A percentile compares a stretch with the other conserved stretches of the same genome.
Conservation (phyloP, 2,888 invertebrate genomes). For the Nephrotoma guestfalica region DNA sequence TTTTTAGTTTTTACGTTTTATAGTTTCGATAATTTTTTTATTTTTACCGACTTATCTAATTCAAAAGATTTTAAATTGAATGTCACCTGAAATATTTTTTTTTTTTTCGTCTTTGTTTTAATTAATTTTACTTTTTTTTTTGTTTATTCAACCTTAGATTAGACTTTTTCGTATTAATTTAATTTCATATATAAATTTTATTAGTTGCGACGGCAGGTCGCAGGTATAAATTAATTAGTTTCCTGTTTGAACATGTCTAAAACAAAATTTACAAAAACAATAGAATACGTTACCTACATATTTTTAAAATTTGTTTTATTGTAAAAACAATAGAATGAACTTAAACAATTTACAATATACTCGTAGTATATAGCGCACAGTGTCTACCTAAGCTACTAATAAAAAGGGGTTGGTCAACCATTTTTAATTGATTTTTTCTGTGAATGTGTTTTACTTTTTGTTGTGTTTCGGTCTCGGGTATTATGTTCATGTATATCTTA, state of each 20-base stretch:
- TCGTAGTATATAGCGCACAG: background rate
- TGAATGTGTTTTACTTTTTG: background rate
- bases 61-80: background rate
- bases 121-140: background rate
- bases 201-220: background rate
- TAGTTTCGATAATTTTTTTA: background rate
- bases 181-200: too few relatives aligned
- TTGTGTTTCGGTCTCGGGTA: background rate
- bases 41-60: background rate
- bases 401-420: background rate
- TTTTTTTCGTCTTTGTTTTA: background rate
- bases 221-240: background rate
- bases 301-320: background rate
- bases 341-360: background rate
- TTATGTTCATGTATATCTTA: background rate
- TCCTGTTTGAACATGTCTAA: background rate
- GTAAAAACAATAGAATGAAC: background rate
- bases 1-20: too few relatives aligned
- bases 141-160: background rate
- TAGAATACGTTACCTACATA: background rate
- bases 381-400: background rate
- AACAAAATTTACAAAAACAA: background rate
- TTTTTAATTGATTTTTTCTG: background rate
- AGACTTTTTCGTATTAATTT: background rate
- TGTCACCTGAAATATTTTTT: background rate